Conservation (phyloP, 2,888 invertebrate species). For the Eugnorisma glareosa region DNA sequence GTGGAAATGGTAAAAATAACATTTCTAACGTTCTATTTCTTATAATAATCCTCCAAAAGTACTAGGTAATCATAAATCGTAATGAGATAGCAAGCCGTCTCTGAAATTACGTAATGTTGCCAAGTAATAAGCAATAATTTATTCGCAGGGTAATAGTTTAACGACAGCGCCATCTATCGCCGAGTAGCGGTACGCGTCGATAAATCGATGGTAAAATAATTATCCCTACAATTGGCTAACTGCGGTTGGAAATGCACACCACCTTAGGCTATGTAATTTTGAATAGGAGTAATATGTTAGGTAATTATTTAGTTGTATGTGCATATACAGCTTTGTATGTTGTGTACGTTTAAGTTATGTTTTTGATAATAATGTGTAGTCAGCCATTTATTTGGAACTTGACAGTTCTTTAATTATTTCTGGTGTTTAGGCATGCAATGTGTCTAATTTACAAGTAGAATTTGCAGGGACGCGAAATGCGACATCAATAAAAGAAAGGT, state of each 20-base stretch:
- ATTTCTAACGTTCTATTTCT: constrained; percentile 37
- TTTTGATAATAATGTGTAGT: constrained; percentile 31
- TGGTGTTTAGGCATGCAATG: neutral
- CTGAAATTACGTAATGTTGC: constrained; percentile 65
- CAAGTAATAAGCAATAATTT: constrained; percentile 70
- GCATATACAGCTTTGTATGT: constrained; percentile 4
- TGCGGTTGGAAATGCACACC: constrained; percentile 49
- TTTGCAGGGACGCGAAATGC: neutral
- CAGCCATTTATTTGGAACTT: constrained; percentile 19
- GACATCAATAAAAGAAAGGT: no score
- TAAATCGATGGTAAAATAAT: constrained; percentile 80
- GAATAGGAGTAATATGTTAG: constrained; percentile 66
- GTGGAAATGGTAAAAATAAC: neutral
- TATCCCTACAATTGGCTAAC: constrained; percentile 62
- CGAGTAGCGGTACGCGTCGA: constrained; percentile 78
- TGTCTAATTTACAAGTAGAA: neutral
- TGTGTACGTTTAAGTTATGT: constrained; percentile 24
- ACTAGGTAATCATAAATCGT: constrained; percentile 57
- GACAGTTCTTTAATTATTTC: neutral
- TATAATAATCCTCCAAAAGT: constrained; percentile 48
- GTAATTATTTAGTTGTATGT: constrained; percentile 56
- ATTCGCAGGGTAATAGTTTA: constrained; percentile 62
- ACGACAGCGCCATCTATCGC: constrained; percentile 83
- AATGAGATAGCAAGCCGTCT: constrained; percentile 53
- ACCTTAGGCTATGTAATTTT: constrained; percentile 78